Conservation (phyloP, 2,113 vertebrate species). For the Pyrgilauda ruficollis region DNA sequence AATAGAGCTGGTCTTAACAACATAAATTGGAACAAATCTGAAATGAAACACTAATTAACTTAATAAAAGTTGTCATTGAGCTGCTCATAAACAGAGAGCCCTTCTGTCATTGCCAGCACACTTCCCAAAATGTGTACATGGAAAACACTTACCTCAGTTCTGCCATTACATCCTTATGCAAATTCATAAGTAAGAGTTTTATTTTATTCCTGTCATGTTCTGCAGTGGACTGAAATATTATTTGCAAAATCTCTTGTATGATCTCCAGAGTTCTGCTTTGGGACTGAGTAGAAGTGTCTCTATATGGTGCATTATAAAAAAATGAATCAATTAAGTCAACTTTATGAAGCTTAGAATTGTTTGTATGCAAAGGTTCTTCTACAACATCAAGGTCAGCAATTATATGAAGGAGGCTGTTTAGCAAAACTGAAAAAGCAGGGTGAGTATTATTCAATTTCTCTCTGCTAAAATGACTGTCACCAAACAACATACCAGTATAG, state of each 20-base stretch:
- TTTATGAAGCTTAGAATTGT: not conserved
- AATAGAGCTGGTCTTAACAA: not conserved
- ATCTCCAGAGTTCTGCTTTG: not conserved
- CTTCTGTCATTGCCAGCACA: not conserved
- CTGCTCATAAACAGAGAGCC: not conserved
- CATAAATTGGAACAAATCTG: not conserved
- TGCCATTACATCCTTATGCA: not conserved
- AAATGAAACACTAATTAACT: not conserved
- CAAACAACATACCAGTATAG: not conserved
- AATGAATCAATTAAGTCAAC: constrained; percentile 19
- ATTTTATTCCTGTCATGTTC: not conserved
- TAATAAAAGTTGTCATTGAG: not conserved
- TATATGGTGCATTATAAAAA: not conserved
- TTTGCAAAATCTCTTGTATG: constrained; percentile 8
- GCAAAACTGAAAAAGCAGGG: not conserved
- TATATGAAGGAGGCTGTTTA: not conserved
- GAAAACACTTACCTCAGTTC: constrained; percentile 59
- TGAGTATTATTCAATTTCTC: not conserved
- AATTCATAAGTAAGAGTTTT: not conserved
- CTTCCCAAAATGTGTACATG: not conserved
- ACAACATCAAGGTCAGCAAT: not conserved
- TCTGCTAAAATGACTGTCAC: not conserved
- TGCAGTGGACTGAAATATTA: not conserved
- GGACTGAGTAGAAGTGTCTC: not conserved
- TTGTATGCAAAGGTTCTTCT: not conserved